These are phyloP conservation scores for Pangasius macronema DNA, from an alignment of 2,797 vertebrate genomes.

Conservation along the genomic window DNA sequence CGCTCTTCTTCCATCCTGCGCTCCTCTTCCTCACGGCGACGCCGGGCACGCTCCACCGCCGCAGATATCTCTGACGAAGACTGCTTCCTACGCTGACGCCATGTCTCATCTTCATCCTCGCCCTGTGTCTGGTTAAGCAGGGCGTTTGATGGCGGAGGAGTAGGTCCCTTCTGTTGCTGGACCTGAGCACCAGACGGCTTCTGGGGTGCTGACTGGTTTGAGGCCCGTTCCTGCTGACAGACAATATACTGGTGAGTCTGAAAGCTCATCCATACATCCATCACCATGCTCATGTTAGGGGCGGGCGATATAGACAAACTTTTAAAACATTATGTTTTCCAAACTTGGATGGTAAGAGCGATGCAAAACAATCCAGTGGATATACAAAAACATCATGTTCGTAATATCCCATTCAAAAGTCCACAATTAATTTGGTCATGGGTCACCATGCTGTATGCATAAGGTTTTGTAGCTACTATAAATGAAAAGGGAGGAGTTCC, in stretches of 20 bases:
- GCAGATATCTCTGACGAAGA: slow-evolving; percentile 89
- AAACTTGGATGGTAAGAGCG: neutral
- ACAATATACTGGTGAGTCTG: neutral
- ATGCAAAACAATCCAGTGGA: neutral
- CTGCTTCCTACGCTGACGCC: slow-evolving; percentile 90
- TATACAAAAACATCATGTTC: neutral
- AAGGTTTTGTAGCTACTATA: neutral
- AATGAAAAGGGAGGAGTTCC: neutral
- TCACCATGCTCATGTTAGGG: slow-evolving; percentile 6
- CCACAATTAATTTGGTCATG: neutral
- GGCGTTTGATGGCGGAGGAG: slow-evolving; percentile 63
- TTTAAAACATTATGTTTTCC: neutral
- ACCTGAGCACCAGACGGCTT: slow-evolving; percentile 65
- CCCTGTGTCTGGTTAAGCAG: slow-evolving; percentile 68
- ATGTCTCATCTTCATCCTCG: slow-evolving; percentile 91
- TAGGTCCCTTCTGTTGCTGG: slow-evolving; percentile 66
- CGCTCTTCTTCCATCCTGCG: slow-evolving; percentile 92
- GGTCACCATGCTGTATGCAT: neutral
- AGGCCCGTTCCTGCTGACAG: slow-evolving; percentile 69
- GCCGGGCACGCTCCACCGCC: slow-evolving; percentile 87
- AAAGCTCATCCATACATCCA: neutral
- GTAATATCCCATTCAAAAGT: neutral
- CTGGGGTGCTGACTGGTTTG: slow-evolving; percentile 66
- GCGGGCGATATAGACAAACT: neutral
- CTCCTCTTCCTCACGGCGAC: slow-evolving; percentile 89